These are phyloP conservation scores for Aphyosemion australe DNA, from an alignment of 2,113 vertebrate species.

Conservation along the genomic window DNA sequence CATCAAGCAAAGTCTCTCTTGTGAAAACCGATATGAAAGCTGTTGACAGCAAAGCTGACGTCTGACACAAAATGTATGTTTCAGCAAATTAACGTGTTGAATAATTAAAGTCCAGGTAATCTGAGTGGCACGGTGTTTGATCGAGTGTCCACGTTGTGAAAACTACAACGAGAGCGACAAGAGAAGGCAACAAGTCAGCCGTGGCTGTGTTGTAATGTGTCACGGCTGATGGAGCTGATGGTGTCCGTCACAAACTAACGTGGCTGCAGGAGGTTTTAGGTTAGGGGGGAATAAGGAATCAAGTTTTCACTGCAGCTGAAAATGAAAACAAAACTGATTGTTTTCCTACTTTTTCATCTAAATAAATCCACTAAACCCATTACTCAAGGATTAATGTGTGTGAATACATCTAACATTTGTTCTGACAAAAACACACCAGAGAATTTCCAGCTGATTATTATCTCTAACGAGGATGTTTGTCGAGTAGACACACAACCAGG, in stretches of 20 bases:
- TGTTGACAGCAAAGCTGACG: conserved; percentile 62
- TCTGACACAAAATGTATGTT: conserved; percentile 68
- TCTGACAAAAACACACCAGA: too few species aligned
- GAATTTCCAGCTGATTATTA: too few species aligned
- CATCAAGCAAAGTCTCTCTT: conserved; percentile 15
- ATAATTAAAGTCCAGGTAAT: conserved; percentile 74
- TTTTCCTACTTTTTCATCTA: too few species aligned
- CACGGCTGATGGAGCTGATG: conserved; percentile 41
- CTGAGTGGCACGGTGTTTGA: conserved; percentile 65
- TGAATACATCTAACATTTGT: too few species aligned
- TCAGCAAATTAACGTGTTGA: conserved; percentile 72
- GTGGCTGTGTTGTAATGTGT: conserved; percentile 66
- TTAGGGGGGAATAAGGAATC: too few species aligned
- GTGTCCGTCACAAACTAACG: conserved; percentile 36
- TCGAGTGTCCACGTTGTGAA: conserved; percentile 56
- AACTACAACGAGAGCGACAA: conserved; percentile 63
- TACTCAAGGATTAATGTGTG: too few species aligned
- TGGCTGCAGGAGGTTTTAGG: conserved; percentile 44
- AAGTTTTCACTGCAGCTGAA: too few species aligned
- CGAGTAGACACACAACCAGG: too few species aligned
- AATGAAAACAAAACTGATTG: too few species aligned
- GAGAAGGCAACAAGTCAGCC: conserved; percentile 48
- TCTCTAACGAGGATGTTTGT: too few species aligned
- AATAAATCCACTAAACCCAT: too few species aligned
- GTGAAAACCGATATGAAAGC: conserved; percentile 55